Evolutionary conservation across 1,140 invertebrate species (phyloP).

Genomic region (Oncopeltus fasciatus): DNA sequence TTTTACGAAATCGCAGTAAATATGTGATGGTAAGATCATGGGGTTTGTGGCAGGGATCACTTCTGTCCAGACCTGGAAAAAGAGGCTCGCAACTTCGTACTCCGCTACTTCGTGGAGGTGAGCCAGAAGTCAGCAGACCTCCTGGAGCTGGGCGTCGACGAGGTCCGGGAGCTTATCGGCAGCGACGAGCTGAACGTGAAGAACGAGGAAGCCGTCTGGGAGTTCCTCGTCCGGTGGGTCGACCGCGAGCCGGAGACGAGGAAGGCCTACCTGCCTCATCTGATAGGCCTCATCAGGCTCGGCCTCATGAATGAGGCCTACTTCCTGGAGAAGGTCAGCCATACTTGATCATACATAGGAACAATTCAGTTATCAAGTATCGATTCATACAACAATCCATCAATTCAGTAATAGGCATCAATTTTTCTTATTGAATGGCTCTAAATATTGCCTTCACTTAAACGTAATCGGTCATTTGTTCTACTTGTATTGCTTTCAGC

Average conservation of each 20-base stretch:
- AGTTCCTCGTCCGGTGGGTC: constrained; percentile 46
- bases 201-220: constrained; percentile 51
- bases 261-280: constrained; percentile 45
- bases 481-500: too few relatives aligned
- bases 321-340: constrained; percentile 46
- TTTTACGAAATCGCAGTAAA: too few relatives aligned
- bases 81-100: constrained; percentile 50
- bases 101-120: constrained; percentile 50
- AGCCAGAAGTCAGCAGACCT: constrained; percentile 53
- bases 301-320: constrained; percentile 72
- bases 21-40: too few relatives aligned
- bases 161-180: constrained; percentile 51
- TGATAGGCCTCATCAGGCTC: constrained; percentile 67
- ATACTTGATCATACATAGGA: too few relatives aligned
- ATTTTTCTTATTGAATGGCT: too few relatives aligned
- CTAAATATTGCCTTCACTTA: too few relatives aligned
- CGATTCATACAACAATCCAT: too few relatives aligned
- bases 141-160: constrained; percentile 48
- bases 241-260: constrained; percentile 44
- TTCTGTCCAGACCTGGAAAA: constrained; percentile 54
- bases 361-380: too few relatives aligned
- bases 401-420: too few relatives aligned
- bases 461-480: too few relatives aligned
- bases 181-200: constrained; percentile 50
- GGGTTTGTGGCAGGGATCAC: constrained; percentile 39